phyloP scores from a whole-genome alignment of 2,797 vertebrate species.

The Heteromormyrus szaboi region DNA sequence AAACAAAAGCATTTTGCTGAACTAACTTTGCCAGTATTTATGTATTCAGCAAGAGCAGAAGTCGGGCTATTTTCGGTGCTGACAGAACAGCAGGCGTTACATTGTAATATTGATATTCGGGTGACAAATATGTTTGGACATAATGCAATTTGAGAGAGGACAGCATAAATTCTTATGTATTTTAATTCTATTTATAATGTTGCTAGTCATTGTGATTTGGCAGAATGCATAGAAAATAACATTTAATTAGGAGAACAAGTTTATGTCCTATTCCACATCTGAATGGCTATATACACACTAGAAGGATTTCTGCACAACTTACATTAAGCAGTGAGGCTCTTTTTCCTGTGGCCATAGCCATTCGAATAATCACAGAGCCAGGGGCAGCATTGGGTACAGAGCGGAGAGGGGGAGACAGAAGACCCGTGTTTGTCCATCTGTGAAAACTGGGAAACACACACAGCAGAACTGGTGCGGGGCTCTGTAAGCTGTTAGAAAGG shows the following conservation, averaged over 20 bases:
- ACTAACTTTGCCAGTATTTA: not conserved
- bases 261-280: not conserved
- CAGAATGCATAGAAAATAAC: not conserved
- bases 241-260: not conserved
- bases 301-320: not conserved
- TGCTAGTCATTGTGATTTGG: not conserved
- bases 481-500: conserved; percentile 54
- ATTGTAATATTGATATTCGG: not conserved
- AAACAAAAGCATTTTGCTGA: not conserved
- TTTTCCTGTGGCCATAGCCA: not conserved
- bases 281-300: not conserved
- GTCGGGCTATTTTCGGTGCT: not conserved
- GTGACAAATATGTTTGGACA: not conserved
- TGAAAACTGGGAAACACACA: conserved; percentile 41
- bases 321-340: not conserved
- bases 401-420: not conserved
- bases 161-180: not conserved
- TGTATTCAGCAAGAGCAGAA: not conserved
- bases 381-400: not conserved
- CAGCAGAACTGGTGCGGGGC: conserved; percentile 31
- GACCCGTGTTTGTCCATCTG: conserved; percentile 40
- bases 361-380: not conserved
- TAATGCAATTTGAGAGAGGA: not conserved
- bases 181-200: not conserved
- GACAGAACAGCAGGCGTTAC: not conserved